Evolutionary conservation across 2,113 vertebrate species (phyloP), one percentile per base, ranked within the genome.

Genomic region (Peromyscus polionotus): DNA sequence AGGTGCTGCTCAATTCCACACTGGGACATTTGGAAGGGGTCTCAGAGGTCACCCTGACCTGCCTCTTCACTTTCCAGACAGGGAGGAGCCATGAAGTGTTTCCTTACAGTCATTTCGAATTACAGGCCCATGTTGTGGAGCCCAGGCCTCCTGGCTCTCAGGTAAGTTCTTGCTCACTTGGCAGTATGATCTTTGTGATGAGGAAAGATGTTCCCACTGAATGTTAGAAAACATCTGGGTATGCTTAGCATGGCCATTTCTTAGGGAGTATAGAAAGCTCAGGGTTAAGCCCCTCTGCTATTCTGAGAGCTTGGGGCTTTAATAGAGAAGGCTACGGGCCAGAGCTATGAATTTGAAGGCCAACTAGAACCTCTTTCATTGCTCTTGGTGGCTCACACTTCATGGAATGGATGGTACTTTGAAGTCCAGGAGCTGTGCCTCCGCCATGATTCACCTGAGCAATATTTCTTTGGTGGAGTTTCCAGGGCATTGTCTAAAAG

Each of bases 391-490:
- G 33, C 13, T 87, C n/a, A 4, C 3, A 8, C 45, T 54, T 31
- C 26, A 42, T 1, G 3, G 28, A 57, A 95, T 33, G 8, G 1
- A 65, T 0, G 3, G 61, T 51, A 39, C 59, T 24, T 5, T 7
- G 33, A 95, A 59, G 45, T 65, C 48, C 33, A 20, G 86, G 76
- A 42, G 39, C 92, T 81, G 65, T 19, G 65, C 8, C 4, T 5
- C 0, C 1, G 2, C n/a, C 80, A n/a, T 36, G 31, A 2, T 42
- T 92, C 54, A 54, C 80, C 77, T 75, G 45, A 91, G 95, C 12
- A 3, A 54, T 2, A 57, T 73, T 59, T 72, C 59, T 91, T 91
- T 92, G 90, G 90, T 86, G 89, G 73, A 90, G 91, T 73, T 68
- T 68, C 61, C 75, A 2, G 57, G 45, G 20, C 24, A 54, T 95